Evolutionary conservation across 2,113 vertebrate genomes (phyloP).

Genomic region (Rhinolophus sinicus): DNA sequence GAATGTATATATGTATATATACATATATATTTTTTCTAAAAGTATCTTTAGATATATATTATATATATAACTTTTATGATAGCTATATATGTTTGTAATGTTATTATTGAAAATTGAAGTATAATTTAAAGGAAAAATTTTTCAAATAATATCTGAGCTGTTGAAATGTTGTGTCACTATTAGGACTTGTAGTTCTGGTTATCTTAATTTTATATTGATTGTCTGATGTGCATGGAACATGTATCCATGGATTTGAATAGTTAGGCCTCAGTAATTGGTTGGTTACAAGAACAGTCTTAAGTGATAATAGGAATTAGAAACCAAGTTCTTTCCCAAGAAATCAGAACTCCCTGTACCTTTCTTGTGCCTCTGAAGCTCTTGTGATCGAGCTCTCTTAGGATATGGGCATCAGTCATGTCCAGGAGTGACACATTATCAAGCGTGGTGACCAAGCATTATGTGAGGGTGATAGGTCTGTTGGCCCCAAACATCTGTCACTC

Average conservation of each 20-base stretch:
- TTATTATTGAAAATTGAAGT: conserved; percentile 39
- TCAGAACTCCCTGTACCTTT: neutral
- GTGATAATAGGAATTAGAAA: conserved; percentile 22
- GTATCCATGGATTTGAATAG: neutral
- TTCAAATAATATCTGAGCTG: conserved; percentile 16
- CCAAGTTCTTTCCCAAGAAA: neutral
- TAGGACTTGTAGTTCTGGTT: conserved; percentile 34
- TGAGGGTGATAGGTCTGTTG: neutral
- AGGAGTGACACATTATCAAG: neutral
- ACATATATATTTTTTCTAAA: too few relatives aligned
- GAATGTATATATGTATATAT: too few relatives aligned
- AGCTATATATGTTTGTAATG: conserved; percentile 16
- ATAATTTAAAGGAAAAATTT: conserved; percentile 29
- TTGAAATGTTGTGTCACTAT: neutral
- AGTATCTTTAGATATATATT: neutral
- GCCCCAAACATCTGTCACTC: neutral
- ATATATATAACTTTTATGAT: neutral
- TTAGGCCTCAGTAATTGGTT: neutral
- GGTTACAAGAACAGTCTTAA: neutral
- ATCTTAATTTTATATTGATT: conserved; percentile 37
- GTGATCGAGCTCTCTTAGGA: neutral
- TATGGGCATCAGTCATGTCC: neutral
- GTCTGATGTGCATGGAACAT: neutral
- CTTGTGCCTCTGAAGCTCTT: neutral
- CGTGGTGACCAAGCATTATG: neutral